These are phyloP conservation scores for Calycopis cecrops DNA, from an alignment of 1,140 invertebrate species.

Conservation along the genomic window DNA sequence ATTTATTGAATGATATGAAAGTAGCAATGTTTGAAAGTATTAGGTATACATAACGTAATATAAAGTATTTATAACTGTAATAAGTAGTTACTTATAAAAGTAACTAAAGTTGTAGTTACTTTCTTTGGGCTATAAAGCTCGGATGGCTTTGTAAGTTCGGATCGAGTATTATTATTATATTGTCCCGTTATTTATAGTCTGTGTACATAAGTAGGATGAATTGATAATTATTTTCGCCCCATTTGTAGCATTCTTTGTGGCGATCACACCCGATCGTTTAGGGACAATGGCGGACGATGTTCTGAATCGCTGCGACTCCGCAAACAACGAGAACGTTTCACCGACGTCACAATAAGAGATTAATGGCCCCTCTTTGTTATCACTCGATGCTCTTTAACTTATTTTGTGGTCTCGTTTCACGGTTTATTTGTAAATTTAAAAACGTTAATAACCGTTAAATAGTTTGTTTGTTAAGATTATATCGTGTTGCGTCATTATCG, in stretches of 20 bases:
- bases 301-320: conserved; percentile 48
- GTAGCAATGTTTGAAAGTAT: too few relatives aligned
- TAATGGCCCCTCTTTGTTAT: conserved; percentile 69
- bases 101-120: too few relatives aligned
- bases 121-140: too few relatives aligned
- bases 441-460: conserved; percentile 59
- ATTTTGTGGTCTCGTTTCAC: conserved; percentile 68
- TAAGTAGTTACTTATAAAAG: too few relatives aligned
- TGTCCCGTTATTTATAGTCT: conserved; percentile 47
- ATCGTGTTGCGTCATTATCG: conserved; percentile 20
- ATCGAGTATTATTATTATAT: background rate
- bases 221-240: conserved; percentile 55
- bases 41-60: too few relatives aligned
- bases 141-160: too few relatives aligned
- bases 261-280: conserved; percentile 65
- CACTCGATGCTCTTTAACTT: conserved; percentile 58
- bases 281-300: conserved; percentile 54
- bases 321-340: conserved; percentile 57
- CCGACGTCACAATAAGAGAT: conserved; percentile 66
- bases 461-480: conserved; percentile 41
- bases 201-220: conserved; percentile 61
- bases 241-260: conserved; percentile 57
- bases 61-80: too few relatives aligned
- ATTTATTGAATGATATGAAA: too few relatives aligned
- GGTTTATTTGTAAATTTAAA: conserved; percentile 61